Base-by-base conservation (phyloP, 2,797 vertebrate genomes). In the Gallinago solitaria region DNA sequence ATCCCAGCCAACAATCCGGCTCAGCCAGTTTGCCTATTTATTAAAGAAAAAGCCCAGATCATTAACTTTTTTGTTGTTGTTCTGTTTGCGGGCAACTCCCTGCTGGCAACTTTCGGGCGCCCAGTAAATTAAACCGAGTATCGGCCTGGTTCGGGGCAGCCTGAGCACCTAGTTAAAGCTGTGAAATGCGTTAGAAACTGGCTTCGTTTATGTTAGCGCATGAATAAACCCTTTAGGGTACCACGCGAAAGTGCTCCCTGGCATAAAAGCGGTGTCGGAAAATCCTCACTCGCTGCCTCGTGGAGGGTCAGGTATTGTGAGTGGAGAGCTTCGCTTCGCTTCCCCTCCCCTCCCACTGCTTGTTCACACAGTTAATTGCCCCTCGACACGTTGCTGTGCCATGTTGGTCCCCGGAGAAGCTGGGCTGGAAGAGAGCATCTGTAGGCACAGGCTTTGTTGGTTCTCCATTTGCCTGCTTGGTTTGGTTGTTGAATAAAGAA, bases 11-110 rank as follows among this genome's bases (percentile, higher is more conserved):
- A 98, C 98, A 98, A 98, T 98, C 98, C 97, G 97, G 98, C 98
- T 63, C 43, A 98, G 98, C 98, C 98, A 98, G 98, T 98, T 98
- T 98, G 98, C 97, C 98, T 98, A 98, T 98, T 98, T 98, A 98
- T 98, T 98, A 98, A 98, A 98, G 97, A 98, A 98, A 98, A 98
- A 98, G 97, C 98, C 97, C 97, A 98, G 98, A 98, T 98, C 98
- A 98, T 98, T 98, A 98, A 98, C 98, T 98, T 98, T 98, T 98
- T 98, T 98, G 97, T 98, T 98, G 98, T 98, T 98, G 98, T 98
- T 98, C 98, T 97, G 97, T 98, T 98, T 98, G 97, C 19, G 90
- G 98, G 97, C 97, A 95, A 97, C 98, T 98, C 98, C 98, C 98
- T 98, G 89, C 95, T 98, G 97, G 98, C 98, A 98, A 95, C 97